Percentiles rank a stretch among this genome's conserved stretches.
Conservation (phyloP, 1,140 invertebrate genomes). For the Drosophila paulistorum region DNA sequence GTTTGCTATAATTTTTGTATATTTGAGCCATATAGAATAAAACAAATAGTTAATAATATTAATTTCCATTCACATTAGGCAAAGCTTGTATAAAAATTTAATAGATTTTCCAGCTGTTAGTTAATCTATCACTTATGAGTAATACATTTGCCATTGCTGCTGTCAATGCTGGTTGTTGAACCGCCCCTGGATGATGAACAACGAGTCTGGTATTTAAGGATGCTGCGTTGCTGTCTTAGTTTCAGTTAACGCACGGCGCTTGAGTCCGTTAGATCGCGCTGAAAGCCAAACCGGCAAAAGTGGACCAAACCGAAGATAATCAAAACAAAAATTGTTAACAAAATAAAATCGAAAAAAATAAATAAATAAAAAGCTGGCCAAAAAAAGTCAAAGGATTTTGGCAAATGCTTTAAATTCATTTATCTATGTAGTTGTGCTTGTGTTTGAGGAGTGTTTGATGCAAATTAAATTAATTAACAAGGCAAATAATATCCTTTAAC, state of each 20-base stretch:
- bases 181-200: constrained; percentile 51
- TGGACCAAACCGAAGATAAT: constrained; percentile 33
- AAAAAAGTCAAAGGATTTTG: not conserved
- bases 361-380: constrained; percentile 2
- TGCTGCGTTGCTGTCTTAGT: constrained; percentile 74
- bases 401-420: not conserved
- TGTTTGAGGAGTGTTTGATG: not conserved
- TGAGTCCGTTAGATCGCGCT: constrained; percentile 72
- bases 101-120: not conserved
- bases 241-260: constrained; percentile 80
- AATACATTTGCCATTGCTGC: not conserved
- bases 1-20: not conserved
- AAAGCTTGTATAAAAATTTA: not conserved
- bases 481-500: not conserved
- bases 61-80: not conserved
- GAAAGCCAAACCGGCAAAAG: constrained; percentile 44
- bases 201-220: constrained; percentile 75
- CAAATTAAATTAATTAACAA: constrained; percentile 1
- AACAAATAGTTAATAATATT: too few species aligned
- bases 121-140: not conserved
- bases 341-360: constrained; percentile 22
- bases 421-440: not conserved
- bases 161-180: constrained; percentile 34
- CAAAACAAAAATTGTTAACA: constrained; percentile 16
- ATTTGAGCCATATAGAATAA: not conserved